phyloP scores from a whole-genome alignment of 2,888 invertebrate genomes.

The Yponomeuta sedellus region DNA sequence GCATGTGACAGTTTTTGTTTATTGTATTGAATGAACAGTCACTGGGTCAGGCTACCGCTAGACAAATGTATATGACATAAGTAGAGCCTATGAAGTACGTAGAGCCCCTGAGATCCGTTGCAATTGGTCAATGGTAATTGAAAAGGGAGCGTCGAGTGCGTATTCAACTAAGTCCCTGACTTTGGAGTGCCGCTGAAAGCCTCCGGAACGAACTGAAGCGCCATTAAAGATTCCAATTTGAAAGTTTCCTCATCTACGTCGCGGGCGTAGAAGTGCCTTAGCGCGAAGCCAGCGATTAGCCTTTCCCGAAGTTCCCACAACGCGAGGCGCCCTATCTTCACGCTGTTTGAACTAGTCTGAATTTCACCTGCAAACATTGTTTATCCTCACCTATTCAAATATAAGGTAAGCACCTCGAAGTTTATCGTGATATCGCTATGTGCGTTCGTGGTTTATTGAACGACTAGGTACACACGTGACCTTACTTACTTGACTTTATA shows the following conservation, averaged over 20 bases:
- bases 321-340: background rate
- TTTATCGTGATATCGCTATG: background rate
- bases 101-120: conserved; percentile 25
- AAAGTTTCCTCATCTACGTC: conserved; percentile 68
- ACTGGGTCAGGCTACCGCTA: background rate
- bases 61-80: background rate
- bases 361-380: background rate
- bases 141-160: conserved; percentile 10
- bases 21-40: too few species aligned
- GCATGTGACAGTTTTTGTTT: too few species aligned
- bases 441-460: background rate
- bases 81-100: too few species aligned
- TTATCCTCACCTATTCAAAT: background rate
- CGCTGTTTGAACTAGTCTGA: background rate
- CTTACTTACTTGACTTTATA: too few species aligned
- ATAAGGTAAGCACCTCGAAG: background rate
- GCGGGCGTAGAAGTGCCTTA: conserved; percentile 25
- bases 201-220: conserved; percentile 52
- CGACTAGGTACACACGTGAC: background rate
- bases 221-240: conserved; percentile 48
- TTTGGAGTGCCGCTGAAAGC: conserved; percentile 66
- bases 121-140: conserved; percentile 10
- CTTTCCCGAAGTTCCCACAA: background rate
- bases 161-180: conserved; percentile 20
- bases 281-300: background rate